phyloP scores from a whole-genome alignment of 2,113 vertebrate genomes.

The Myrmophylax atrothorax region DNA sequence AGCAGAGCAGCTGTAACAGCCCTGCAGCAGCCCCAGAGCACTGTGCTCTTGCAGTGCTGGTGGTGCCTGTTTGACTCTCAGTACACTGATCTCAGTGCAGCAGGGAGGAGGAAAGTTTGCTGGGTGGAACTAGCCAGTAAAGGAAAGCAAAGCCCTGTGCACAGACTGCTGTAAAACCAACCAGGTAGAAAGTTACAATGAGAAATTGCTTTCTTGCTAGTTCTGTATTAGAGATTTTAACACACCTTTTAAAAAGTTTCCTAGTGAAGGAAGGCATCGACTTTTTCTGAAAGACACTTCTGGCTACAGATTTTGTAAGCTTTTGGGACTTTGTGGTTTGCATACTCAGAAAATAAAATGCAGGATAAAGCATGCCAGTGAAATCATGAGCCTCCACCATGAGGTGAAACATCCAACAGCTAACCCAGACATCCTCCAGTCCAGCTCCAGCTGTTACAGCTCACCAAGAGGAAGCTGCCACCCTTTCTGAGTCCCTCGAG shows the following conservation, averaged over 20 bases:
- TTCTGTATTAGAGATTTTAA: constrained; percentile 18
- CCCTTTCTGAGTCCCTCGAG: background rate
- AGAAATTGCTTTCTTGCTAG: constrained; percentile 45
- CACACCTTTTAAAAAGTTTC: background rate
- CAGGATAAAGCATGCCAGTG: background rate
- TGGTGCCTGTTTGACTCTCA: background rate
- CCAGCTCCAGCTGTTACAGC: background rate
- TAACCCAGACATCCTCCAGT: background rate
- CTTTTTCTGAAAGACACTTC: background rate
- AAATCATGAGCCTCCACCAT: background rate
- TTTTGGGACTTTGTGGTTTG: background rate
- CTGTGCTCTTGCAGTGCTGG: background rate
- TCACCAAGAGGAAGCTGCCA: background rate
- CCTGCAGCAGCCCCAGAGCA: background rate
- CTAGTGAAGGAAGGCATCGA: background rate
- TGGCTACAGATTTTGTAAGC: background rate
- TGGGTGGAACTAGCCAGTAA: background rate
- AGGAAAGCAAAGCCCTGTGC: background rate
- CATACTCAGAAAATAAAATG: background rate
- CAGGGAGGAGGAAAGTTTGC: background rate
- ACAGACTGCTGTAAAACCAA: background rate
- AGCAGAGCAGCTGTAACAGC: background rate
- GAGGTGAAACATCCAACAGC: background rate
- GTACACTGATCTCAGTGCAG: background rate
- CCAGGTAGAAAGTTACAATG: background rate